Conservation (phyloP, 2,797 vertebrate species). For the Micropoecilia bifurca region DNA sequence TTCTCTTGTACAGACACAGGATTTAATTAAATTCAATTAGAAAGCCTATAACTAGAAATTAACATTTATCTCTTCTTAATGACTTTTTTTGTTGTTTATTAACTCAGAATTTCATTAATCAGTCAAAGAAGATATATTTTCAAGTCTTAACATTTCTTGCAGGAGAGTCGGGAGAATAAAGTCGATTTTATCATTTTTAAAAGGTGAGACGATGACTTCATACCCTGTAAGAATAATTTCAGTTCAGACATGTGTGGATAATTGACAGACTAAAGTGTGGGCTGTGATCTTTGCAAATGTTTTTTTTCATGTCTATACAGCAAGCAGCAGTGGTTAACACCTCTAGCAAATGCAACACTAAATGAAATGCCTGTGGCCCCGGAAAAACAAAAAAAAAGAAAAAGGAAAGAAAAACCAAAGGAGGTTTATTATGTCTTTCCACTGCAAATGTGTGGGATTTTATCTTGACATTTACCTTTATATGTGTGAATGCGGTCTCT, state of each 20-base stretch:
- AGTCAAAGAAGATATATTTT: not conserved
- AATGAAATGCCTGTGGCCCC: not conserved
- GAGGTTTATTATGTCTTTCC: conserved; percentile 23
- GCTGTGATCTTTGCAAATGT: conserved; percentile 18
- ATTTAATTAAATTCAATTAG: not conserved
- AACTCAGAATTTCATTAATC: not conserved
- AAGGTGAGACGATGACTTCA: not conserved
- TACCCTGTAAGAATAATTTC: not conserved
- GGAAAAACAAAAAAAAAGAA: conserved; percentile 11
- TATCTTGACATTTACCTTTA: not conserved
- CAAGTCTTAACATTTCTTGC: not conserved
- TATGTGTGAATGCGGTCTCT: not conserved
- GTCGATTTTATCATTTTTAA: not conserved
- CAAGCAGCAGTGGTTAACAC: conserved; percentile 55
- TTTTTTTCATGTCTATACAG: not conserved
- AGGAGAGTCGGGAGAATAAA: not conserved
- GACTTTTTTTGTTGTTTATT: not conserved
- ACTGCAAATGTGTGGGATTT: not conserved
- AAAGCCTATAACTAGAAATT: not conserved
- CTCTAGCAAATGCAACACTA: not conserved
- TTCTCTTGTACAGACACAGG: not conserved
- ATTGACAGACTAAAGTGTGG: conserved; percentile 5
- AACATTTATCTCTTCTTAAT: not conserved
- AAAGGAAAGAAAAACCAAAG: not conserved
- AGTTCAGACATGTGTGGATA: not conserved